phyloP scores from a whole-genome alignment of 2,797 vertebrate species.

The Acridotheres tristis region DNA sequence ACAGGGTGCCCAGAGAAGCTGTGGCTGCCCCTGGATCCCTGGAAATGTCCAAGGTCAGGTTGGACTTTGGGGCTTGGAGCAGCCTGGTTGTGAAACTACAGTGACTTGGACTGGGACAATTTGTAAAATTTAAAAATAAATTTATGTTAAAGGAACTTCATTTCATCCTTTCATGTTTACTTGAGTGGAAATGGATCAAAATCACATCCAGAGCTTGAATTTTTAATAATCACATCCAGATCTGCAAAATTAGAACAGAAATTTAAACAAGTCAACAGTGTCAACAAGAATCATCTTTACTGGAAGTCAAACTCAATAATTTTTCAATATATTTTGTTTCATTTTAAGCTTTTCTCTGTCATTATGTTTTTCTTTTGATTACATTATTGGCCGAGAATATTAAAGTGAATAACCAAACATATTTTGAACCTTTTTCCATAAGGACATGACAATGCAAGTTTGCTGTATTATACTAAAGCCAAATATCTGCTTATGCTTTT shows the following conservation, averaged over 20 bases:
- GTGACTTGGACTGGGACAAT: fast-evolving
- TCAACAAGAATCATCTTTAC: not conserved
- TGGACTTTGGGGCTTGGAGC: not conserved
- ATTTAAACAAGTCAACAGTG: not conserved
- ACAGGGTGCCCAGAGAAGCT: not conserved
- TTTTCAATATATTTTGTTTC: not conserved
- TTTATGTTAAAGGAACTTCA: not conserved
- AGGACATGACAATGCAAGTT: not conserved
- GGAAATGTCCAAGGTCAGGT: fast-evolving
- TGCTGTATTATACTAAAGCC: not conserved
- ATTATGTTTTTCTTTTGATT: not conserved
- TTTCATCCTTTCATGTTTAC: not conserved
- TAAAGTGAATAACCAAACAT: not conserved
- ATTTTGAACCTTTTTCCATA: not conserved
- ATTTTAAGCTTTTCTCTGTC: not conserved
- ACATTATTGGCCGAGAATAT: not conserved
- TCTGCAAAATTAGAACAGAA: not conserved
- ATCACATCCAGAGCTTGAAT: not conserved
- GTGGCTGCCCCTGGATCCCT: not conserved
- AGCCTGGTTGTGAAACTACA: not conserved
- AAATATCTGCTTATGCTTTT: not conserved
- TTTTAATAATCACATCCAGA: not conserved
- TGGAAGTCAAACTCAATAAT: not conserved
- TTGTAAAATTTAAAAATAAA: not conserved
- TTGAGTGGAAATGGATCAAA: not conserved